Evolutionary conservation across 2,797 vertebrate genomes (phyloP), one percentile per base, ranked within the genome.

Genomic region (Morus bassanus): DNA sequence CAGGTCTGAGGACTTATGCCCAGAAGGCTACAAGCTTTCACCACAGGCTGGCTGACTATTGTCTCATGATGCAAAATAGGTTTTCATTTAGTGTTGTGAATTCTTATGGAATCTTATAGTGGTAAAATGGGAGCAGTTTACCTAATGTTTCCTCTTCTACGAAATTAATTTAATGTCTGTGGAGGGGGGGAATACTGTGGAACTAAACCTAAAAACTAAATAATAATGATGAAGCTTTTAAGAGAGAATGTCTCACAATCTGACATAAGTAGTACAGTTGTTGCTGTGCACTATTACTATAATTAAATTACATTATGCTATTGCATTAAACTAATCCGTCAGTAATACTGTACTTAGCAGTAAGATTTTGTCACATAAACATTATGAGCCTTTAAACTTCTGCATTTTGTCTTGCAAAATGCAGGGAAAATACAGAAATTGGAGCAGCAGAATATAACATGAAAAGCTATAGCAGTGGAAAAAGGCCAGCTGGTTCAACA

Each of bases 281-380:
- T 98, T 97, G 96, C 95, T 74, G 96, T 96, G 96, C 96, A 84
- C 95, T 98, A 97, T 97, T 97, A 96, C 96, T 96, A 93, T 97
- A 98, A 97, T 97, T 98, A 97, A 97, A 98, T 98, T 97, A 91
- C 51, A 94, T 97, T 96, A 89, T 78, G 65, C 73, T 89, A 85
- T 98, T 97, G 96, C 96, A 97, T 89, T 97, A 97, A 98, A 98
- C 81, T 92, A 97, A 98, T 94, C 81, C 0, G 1, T 96, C 97
- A 97, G 89, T 95, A 97, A 97, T 97, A 97, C 97, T 95, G 89
- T 98, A 97, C 87, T 97, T 97, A 96, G 91, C 78, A 91, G 96
- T 63, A 93, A 97, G 95, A 86, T 95, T 92, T 88, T 98, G 96
- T 96, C 93, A 94, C 67, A 77, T 82, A 89, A 96, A 95, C 46